phyloP scores from a whole-genome alignment of 2,888 invertebrate species.

The Pseudanteris insignis region DNA sequence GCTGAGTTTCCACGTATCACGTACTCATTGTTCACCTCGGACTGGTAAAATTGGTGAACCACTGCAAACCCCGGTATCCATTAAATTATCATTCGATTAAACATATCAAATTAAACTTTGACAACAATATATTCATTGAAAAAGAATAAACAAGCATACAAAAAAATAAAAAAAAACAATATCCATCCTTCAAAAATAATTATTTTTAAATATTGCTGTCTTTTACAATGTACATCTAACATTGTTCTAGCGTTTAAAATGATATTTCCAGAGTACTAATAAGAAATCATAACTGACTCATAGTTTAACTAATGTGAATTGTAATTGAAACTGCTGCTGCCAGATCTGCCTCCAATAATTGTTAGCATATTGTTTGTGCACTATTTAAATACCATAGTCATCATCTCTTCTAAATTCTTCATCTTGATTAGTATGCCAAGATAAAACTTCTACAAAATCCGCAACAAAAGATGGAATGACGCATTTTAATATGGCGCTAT shows the following conservation, averaged over 20 bases:
- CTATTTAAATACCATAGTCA: constrained; percentile 69
- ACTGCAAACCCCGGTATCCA: constrained; percentile 72
- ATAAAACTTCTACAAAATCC: constrained; percentile 87
- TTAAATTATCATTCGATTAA: no score
- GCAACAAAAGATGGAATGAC: constrained; percentile 92
- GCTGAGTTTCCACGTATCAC: constrained; percentile 89
- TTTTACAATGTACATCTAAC: no score
- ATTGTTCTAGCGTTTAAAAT: no score
- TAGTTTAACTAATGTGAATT: constrained; percentile 5
- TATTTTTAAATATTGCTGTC: no score
- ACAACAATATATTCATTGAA: no score
- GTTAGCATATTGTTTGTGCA: no score
- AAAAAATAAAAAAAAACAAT: no score
- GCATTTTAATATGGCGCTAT: constrained; percentile 88
- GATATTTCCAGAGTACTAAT: no score
- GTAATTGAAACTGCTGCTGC: constrained; percentile 35
- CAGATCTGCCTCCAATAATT: constrained; percentile 20
- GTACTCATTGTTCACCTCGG: constrained; percentile 90
- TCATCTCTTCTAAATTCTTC: constrained; percentile 72
- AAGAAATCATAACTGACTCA: no score
- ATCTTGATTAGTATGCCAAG: constrained; percentile 85
- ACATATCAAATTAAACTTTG: no score
- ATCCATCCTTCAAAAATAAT: no score
- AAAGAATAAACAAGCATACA: no score
- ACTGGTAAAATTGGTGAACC: constrained; percentile 88